Evolutionary conservation across 2,888 invertebrate genomes (phyloP), one percentile per base, ranked within the genome.

Genomic region (Elmis aenea): DNA sequence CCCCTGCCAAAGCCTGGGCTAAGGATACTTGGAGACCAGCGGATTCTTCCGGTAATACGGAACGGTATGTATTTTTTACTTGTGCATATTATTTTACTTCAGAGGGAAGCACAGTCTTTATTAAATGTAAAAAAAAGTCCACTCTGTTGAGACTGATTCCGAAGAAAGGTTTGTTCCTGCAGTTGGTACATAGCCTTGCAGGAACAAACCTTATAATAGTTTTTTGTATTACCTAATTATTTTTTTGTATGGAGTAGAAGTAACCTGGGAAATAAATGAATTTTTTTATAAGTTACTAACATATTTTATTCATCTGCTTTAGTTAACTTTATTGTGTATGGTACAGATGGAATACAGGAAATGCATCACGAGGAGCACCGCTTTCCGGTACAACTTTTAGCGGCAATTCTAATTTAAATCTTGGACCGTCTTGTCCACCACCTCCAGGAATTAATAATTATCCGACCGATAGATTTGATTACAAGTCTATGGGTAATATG

Each of bases 391-490:
- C 39, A 9, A 42, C 40, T n/a, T 65, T 61, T 46, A 51, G 59
- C 6, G 56, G 51, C 25, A 62, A 52, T 36, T 49, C 59, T 9
- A 54, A 48, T 33, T 44, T 59, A 22, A 51, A 44, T 33, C 42
- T 57, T 37, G 55, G 61, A 12, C 62, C 64, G 15, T 51, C 61
- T 3, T 62, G 64, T 43, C 61, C 62, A 12, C 66, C 66, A 13
- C 66, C 67, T 2, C 65, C 66, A n/a, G 62, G 62, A 3, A 62
- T 64, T 26, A 60, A 51, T 31, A 61, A 57, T 44, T 65, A 57
- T 46, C 61, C 62, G 26, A 57, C 58, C 22, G 64, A 66, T 35
- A 42, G 60, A 34, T 62, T 59, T 37, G 62, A 64, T 15, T 63
- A 58, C 37, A 58, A 59, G 29, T 50, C 49, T 14, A 52, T 59